Percentiles rank a stretch among this genome's conserved stretches.
Evolutionary conservation across 1,140 invertebrate genomes (phyloP).

Genomic region (Papilio machaon): DNA sequence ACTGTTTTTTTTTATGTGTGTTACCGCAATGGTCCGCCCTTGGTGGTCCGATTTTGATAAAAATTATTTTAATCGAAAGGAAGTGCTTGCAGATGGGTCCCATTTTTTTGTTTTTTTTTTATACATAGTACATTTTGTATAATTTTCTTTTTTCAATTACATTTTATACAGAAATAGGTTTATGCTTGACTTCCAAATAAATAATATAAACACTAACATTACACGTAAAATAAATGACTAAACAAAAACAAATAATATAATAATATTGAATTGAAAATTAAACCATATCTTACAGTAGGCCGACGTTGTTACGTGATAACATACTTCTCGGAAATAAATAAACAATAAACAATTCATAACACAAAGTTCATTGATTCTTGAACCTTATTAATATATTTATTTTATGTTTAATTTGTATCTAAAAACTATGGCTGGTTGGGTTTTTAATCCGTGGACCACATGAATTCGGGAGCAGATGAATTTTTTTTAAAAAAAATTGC

Average conservation of each 20-base stretch:
- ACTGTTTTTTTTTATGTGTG: no score
- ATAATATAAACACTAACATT: not conserved
- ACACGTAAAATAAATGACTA: not conserved
- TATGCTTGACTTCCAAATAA: not conserved
- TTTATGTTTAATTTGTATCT: no score
- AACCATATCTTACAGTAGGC: not conserved
- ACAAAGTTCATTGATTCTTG: not conserved
- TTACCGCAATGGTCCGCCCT: no score
- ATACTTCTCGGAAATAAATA: constrained; percentile 9
- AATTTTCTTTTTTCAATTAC: not conserved
- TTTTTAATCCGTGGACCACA: not conserved
- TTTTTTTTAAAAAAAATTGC: not conserved
- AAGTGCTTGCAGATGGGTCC: no score
- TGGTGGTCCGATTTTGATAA: no score
- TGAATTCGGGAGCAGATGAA: not conserved
- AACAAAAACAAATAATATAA: not conserved
- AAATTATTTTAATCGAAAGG: no score
- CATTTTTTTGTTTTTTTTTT: no score
- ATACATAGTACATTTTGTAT: no score
- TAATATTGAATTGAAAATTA: not conserved
- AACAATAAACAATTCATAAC: not conserved
- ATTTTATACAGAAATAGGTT: not conserved
- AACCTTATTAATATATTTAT: no score
- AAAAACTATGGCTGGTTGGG: no score
- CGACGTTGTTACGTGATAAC: not conserved